phyloP scores from a whole-genome alignment of 1,140 invertebrate species.

The fruit fly (Drosophila melanogaster) region Release_6_plus_ISO1_MT NT_033777.3:11519001-11519500 shows the following conservation, averaged over 20 bases:
- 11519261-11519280: slow-evolving; percentile 82
- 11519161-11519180: slow-evolving; percentile 23
- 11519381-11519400: slow-evolving; percentile 5
- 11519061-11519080: slow-evolving; percentile 55
- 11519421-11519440: slow-evolving; percentile 80
- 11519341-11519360: slow-evolving; percentile 27
- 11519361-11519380: not conserved
- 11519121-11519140: not conserved
- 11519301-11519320: slow-evolving; percentile 27
- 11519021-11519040: slow-evolving; percentile 75
- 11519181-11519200: slow-evolving; percentile 10
- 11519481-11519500: slow-evolving; percentile 9
- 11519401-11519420: slow-evolving; percentile 56
- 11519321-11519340: slow-evolving; percentile 60
- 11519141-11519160: slow-evolving; percentile 22
- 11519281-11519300: slow-evolving; percentile 78
- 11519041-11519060: slow-evolving; percentile 69
- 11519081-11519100: slow-evolving; percentile 33
- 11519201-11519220: slow-evolving; percentile 35
- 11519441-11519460: slow-evolving; percentile 69
- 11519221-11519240: slow-evolving; percentile 76
- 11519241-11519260: slow-evolving; percentile 83
- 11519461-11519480: slow-evolving; percentile 9
- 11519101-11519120: slow-evolving; percentile 8
- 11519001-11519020: slow-evolving; percentile 81